Evolutionary conservation across 2,888 invertebrate genomes (phyloP).

Genomic region (Cephus runcator): DNA sequence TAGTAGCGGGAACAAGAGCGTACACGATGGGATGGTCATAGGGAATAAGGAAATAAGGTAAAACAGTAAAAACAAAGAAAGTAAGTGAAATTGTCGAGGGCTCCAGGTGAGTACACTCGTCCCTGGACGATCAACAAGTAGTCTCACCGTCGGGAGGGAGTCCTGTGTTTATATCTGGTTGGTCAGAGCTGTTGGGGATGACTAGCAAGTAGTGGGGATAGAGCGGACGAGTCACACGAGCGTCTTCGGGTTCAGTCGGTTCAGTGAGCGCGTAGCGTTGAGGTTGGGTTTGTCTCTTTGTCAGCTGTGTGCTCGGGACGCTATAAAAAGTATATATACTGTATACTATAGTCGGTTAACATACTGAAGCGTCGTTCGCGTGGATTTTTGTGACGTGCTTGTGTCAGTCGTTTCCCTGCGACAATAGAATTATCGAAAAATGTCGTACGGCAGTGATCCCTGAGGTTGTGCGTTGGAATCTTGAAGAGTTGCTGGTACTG

Average conservation of each 20-base stretch:
- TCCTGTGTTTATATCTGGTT: constrained; percentile 28
- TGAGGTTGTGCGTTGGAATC: not conserved
- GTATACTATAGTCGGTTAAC: not conserved
- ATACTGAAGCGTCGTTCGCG: not conserved
- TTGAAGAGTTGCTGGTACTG: not conserved
- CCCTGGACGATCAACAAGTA: constrained; percentile 49
- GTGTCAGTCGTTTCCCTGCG: not conserved
- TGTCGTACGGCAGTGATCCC: not conserved
- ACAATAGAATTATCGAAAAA: not conserved
- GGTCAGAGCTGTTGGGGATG: constrained; percentile 22
- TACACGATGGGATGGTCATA: not conserved
- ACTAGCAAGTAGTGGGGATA: not conserved
- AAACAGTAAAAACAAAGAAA: not conserved
- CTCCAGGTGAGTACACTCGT: constrained; percentile 16
- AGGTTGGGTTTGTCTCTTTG: constrained; percentile 42
- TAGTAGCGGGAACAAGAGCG: not conserved
- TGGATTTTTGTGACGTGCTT: not conserved
- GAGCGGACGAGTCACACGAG: constrained; percentile 11
- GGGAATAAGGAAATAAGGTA: not conserved
- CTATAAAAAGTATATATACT: not conserved
- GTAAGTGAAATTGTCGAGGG: not conserved
- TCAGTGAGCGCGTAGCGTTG: not conserved
- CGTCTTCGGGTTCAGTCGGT: constrained; percentile 35
- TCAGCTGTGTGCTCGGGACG: constrained; percentile 23
- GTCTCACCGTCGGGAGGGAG: constrained; percentile 28